These are phyloP conservation scores for Dryomyza anilis DNA, from an alignment of 2,888 invertebrate species.

Conservation along the genomic window DNA sequence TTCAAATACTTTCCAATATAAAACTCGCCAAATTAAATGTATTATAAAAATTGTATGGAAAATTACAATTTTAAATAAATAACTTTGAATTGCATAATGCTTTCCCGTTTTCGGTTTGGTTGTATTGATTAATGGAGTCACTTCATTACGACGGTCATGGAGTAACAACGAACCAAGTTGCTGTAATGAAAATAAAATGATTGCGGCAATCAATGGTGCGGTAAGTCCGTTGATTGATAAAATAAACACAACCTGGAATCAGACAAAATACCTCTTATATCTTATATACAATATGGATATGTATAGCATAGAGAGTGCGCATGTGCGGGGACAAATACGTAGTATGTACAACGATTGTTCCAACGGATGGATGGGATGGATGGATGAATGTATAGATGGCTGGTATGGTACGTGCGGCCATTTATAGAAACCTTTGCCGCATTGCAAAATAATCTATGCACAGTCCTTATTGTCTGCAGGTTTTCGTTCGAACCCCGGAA, in stretches of 20 bases:
- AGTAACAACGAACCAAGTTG: not conserved
- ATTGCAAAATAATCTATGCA: not conserved
- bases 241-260: not conserved
- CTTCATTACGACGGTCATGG: not conserved
- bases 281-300: no score
- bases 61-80: no score
- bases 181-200: conserved; percentile 58
- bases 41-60: no score
- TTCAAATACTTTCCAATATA: no score
- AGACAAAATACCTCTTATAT: no score
- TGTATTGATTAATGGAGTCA: no score
- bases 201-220: conserved; percentile 58
- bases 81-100: no score
- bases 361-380: conserved; percentile 15
- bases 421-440: not conserved
- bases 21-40: no score
- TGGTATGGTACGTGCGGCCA: not conserved
- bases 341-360: not conserved
- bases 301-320: no score
- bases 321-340: not conserved
- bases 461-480: not conserved
- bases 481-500: not conserved
- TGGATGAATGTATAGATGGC: conserved; percentile 2
- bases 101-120: no score
- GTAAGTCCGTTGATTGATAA: conserved; percentile 34